Percentiles rank a stretch among this genome's conserved stretches.
Conservation (phyloP, 2,797 vertebrate species). For the Acrossocheilus fasciatus region DNA sequence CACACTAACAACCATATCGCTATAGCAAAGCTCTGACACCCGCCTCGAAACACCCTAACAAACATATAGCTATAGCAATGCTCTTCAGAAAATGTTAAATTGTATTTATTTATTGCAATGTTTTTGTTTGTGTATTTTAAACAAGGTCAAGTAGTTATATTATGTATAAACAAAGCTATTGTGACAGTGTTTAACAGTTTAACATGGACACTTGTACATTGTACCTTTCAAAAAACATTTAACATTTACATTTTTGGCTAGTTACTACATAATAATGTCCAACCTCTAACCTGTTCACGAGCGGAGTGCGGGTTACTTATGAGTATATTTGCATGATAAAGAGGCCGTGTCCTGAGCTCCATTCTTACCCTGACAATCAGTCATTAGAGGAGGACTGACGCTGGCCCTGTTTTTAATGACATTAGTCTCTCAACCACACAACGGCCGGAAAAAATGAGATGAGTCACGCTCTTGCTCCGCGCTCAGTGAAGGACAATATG, state of each 20-base stretch:
- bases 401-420: constrained; percentile 47
- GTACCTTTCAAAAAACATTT: not conserved
- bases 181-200: not conserved
- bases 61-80: not conserved
- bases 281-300: constrained; percentile 31
- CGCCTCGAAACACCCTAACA: too few species aligned
- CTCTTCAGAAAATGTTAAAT: not conserved
- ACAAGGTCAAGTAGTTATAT: not conserved
- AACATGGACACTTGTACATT: not conserved
- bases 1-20: too few species aligned
- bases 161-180: constrained; percentile 1
- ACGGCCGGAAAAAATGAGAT: constrained; percentile 57
- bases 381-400: constrained; percentile 51
- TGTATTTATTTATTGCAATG: not conserved
- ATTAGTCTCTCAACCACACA: constrained; percentile 63
- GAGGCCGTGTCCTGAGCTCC: not conserved
- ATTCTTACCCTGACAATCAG: constrained; percentile 41
- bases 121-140: not conserved
- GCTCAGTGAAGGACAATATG: constrained; percentile 65
- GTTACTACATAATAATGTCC: not conserved
- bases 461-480: constrained; percentile 58
- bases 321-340: constrained; percentile 47
- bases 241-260: not conserved
- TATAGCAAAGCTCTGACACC: too few species aligned
- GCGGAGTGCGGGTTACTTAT: constrained; percentile 14